Base-by-base conservation (phyloP, 2,888 invertebrate genomes). In the Tetragonula carbonaria region DNA sequence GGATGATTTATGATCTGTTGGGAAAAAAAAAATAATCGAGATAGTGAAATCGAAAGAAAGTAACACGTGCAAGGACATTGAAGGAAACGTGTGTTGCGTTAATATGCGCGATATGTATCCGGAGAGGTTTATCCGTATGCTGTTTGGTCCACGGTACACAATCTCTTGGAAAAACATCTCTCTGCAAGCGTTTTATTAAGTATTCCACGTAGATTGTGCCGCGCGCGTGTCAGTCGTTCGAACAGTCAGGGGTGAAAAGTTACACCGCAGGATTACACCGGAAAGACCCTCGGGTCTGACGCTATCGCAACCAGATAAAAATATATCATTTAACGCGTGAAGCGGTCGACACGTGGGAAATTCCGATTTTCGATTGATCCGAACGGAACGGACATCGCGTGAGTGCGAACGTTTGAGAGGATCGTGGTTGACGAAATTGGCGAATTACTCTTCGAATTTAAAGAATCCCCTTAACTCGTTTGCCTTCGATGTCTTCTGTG, bases 221-320 rank as follows among this genome's bases (percentile, higher is more conserved):
- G 79, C 16, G 68, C 86, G 84, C 83, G 86, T 86, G 86, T 83
- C 86, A 80, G 86, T 67, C 80, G 86, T 86, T 86, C 55, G 79
- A 75, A 74, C 72, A 73, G 78, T 57, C 66, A 33, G 78, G 86
- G 86, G 76, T 80, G 80, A 86, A 86, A 87, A 87, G 84, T 78
- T 84, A 80, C 84, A 68, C 76, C 78, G 65, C 78, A 18, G 86
- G 82, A 86, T 86, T 86, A 85, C 82, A 73, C 51, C 73, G 80
- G 82, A 85, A 80, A 80, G 78, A 65, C 78, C 76, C 67, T 67
- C 38, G 78, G 74, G 67, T 75, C 71, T 18, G 67, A 72, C 38
- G 71, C 63, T 78, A 86, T 86, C 86, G 82, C 66, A 53, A 63
- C 51, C 85, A 45, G 86, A 86, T 86, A 73, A 79, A 86, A 77